A percentile compares a stretch with the other conserved stretches of the same genome.
These are phyloP conservation scores for Notiomystis cincta DNA, from an alignment of 2,113 vertebrate species.

Conservation along the genomic window DNA sequence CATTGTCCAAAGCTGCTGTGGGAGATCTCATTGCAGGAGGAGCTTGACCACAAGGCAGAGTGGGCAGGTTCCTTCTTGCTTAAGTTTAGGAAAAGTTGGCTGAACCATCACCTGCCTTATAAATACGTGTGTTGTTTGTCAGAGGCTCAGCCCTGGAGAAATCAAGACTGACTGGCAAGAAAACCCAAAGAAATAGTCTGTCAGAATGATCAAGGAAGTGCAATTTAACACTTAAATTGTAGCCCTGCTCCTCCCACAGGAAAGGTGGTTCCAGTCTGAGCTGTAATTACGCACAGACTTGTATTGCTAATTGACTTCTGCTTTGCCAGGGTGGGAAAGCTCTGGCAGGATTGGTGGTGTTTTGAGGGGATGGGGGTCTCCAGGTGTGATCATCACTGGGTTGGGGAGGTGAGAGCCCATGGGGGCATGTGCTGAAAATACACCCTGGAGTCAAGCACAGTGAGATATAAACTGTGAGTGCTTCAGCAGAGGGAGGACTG, in stretches of 20 bases:
- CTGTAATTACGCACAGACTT: constrained; percentile 3
- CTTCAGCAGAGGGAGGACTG: not conserved
- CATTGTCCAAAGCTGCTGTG: not conserved
- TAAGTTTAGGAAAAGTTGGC: not conserved
- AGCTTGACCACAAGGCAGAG: not conserved
- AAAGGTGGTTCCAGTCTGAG: not conserved
- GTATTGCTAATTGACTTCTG: not conserved
- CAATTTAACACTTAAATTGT: constrained; percentile 15
- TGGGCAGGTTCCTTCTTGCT: not conserved
- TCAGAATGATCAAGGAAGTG: not conserved
- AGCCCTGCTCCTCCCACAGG: constrained; percentile 6
- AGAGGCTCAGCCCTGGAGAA: not conserved
- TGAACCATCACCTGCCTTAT: not conserved
- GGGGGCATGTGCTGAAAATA: not conserved
- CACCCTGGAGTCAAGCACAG: not conserved
- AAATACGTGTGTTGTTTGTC: fast-evolving
- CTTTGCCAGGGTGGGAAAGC: not conserved
- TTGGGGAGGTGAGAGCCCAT: not conserved
- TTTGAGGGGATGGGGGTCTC: not conserved
- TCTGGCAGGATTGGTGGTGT: not conserved
- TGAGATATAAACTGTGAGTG: fast-evolving
- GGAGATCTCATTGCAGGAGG: fast-evolving
- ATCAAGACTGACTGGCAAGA: not conserved
- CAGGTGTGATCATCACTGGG: not conserved
- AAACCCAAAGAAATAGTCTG: not conserved